Percentiles rank a stretch among this genome's conserved stretches.
phyloP scores from a whole-genome alignment of 2,113 vertebrate species.

The Camelus bactrianus region DNA sequence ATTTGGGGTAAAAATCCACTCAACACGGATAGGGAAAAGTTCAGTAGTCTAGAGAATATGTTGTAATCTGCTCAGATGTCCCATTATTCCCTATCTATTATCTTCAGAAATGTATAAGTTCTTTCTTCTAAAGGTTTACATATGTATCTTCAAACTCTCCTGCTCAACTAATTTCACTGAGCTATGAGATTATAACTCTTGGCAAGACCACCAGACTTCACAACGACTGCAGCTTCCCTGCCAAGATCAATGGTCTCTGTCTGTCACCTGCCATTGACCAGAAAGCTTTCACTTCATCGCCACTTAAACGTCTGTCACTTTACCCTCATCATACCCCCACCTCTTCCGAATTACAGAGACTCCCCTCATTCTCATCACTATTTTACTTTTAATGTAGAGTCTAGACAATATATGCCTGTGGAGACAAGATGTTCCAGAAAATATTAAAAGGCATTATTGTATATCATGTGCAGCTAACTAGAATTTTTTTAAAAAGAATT shows the following conservation, averaged over 20 bases:
- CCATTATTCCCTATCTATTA: conserved; percentile 1
- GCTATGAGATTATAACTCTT: background rate
- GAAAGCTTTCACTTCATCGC: background rate
- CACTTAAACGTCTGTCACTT: background rate
- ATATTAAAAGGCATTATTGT: conserved; percentile 1
- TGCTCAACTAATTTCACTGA: background rate
- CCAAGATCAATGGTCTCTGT: background rate
- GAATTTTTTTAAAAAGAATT: conserved; percentile 7
- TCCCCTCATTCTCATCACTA: background rate
- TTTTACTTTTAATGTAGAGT: background rate
- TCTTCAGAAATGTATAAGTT: background rate
- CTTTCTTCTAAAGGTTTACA: conserved; percentile 39
- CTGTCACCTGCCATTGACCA: background rate
- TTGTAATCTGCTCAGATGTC: conserved; percentile 34
- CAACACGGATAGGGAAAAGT: background rate
- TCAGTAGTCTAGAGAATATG: conserved; percentile 44
- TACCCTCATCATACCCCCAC: background rate
- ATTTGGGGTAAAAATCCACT: background rate
- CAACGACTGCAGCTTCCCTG: background rate
- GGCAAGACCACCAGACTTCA: background rate
- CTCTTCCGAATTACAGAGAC: background rate
- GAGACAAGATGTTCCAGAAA: conserved; percentile 22
- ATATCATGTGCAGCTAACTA: conserved; percentile 1
- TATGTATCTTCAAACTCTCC: background rate
- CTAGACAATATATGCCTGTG: background rate